Conservation (phyloP, 37 sponge, comb jelly and placozoan species). For the Ephydatia muelleri region DNA sequence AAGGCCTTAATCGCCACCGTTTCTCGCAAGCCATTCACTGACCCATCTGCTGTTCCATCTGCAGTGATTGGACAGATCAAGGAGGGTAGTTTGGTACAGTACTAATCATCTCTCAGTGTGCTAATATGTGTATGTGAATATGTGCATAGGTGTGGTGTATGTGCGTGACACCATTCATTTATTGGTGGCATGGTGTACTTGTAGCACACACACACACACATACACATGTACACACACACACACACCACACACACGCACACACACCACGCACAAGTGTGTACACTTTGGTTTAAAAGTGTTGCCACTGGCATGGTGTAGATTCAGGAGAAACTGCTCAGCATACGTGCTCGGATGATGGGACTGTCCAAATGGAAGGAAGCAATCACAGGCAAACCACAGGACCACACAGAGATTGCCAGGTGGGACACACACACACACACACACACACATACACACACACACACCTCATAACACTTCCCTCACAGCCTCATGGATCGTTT, state of each 20-base stretch:
- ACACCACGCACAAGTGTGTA: no score
- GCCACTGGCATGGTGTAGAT: background rate
- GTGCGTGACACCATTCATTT: background rate
- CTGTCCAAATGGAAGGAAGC: conserved; percentile 75
- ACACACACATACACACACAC: background rate
- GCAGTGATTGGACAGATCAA: background rate
- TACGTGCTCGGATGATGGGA: conserved; percentile 43
- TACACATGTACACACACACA: no score
- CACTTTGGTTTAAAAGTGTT: background rate
- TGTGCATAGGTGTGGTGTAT: conserved; percentile 11
- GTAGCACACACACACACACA: no score
- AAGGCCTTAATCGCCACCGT: background rate
- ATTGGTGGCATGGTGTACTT: background rate
- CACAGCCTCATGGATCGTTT: conserved; percentile 24
- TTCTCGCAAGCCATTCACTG: background rate
- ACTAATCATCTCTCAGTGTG: background rate
- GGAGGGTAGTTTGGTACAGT: background rate
- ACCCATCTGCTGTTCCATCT: background rate
- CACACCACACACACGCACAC: no score
- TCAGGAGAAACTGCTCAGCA: conserved; percentile 21
- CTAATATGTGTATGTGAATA: conserved; percentile 4
- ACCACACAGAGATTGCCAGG: conserved; percentile 14
- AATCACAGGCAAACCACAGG: conserved; percentile 61
- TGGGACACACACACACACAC: background rate
- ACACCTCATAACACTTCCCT: background rate